phyloP scores from a whole-genome alignment of 2,113 vertebrate genomes.

The Neomonachus schauinslandi region DNA sequence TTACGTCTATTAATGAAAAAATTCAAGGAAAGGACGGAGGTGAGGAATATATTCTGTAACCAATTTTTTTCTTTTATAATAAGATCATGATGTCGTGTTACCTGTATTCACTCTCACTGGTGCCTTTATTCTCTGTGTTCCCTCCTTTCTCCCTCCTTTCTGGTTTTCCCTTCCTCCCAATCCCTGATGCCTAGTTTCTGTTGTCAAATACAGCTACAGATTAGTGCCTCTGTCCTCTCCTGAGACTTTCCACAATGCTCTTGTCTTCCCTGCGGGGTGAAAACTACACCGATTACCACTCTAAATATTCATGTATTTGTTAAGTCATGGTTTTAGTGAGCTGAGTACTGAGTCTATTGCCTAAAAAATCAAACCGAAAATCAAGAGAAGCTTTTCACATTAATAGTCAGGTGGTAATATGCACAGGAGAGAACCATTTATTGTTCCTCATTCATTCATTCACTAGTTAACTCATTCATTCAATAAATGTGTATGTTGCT shows the following conservation, averaged over 20 bases:
- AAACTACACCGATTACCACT: neutral
- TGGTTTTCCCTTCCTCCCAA: neutral
- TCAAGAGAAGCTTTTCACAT: neutral
- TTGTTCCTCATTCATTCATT: neutral
- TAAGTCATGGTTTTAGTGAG: neutral
- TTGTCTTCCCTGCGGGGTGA: neutral
- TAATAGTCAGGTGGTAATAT: neutral
- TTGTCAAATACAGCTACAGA: neutral
- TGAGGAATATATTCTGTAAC: neutral
- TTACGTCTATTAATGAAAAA: neutral
- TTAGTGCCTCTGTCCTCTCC: neutral
- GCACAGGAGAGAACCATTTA: neutral
- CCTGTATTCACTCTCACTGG: neutral
- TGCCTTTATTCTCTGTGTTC: neutral
- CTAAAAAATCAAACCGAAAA: neutral
- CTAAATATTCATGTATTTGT: conserved; percentile 8
- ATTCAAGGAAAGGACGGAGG: neutral
- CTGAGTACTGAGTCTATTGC: conserved; percentile 4
- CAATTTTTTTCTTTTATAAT: neutral
- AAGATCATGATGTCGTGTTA: neutral
- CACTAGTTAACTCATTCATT: neutral
- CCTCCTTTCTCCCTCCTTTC: neutral
- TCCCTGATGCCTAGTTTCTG: neutral
- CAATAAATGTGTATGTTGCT: neutral
- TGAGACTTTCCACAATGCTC: neutral